Base-by-base conservation (phyloP, 1,140 invertebrate species). In the Euura lappo region DNA sequence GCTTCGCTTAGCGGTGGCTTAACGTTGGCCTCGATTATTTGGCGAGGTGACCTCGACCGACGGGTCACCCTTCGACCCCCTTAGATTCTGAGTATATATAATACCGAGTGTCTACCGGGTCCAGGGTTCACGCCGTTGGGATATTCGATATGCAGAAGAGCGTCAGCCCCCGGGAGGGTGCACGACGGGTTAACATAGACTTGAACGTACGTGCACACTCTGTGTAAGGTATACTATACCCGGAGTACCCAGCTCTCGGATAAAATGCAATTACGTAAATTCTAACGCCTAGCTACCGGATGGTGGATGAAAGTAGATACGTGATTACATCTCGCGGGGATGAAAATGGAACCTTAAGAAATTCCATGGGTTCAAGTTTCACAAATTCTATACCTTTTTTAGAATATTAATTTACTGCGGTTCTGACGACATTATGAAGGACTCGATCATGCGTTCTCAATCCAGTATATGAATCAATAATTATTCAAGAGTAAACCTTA, bases 181-280 rank as follows among this genome's bases (percentile, higher is more conserved):
- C 51, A 60, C 10, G 51, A 60, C 51, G 51, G 13, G 51, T 60
- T 60, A 60, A 60, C 51, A n/a, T 11, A 51, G 6, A 6, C 47
- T 11, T 51, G 47, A 51, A 11, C 47, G 11, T 11, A 51, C 47
- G 6, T 11, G 47, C 47, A 51, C 47, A 51, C 6, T 6, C 47
- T 11, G 6, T 51, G 47, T n/a, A 3, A n/a, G 51, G 28, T 28
- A 28, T 28, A 28, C 28, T 60, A 60, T 60, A 60, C 10, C 51
- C 13, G 51, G 51, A 60, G 13, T 60, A 60, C 13, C 51, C 51
- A 60, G 51, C 51, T 8, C 6, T 60, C 3, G 10, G 51, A 60
- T 60, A 60, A 60, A 60, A 60, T 60, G 51, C 51, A 60, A 60
- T 60, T 60, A 60, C 51, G 51, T 60, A 60, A 60, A 60, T 60